Base-by-base conservation (phyloP, 1,140 invertebrate genomes). In the Oncopodura yosiiana region DNA sequence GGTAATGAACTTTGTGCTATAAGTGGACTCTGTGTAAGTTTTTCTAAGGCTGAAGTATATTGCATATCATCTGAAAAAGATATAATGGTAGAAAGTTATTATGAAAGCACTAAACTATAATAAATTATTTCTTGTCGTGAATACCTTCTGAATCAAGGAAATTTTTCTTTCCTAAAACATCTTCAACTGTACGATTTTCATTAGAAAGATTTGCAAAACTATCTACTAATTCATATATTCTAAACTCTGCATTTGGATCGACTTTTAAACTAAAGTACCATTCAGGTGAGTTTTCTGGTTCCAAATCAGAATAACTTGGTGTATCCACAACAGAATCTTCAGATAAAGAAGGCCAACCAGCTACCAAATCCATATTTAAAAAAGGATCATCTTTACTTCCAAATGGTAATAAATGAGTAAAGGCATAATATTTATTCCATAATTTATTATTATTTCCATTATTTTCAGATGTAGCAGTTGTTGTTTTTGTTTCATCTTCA, bases 271-370 rank as follows among this genome's bases (percentile, higher is more conserved):
- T 24, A 45, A 62, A 62, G 21, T 53, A 63, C 44, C 92, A 95
- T 56, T 81, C 76, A 0, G 85, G 83, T 23, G 93, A 90, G 64
- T 84, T 78, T 23, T 83, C 71, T 9, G 92, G 88, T 66, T 92
- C 81, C 63, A 96, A 81, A 72, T 94, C 87, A 34, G 83, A 85
- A 68, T 89, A 88, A 51, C 78, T 80, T 67, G 88, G 82, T 60
- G 82, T 87, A 66, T 96, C 93, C 1, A 92, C 81, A 26, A 94
- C 81, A 27, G 87, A 78, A 69, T 86, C 83, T 68, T 94, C 91
- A 3, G 81, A 79, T 42, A 95, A 73, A 68, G 81, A 76, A 2
- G 83, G 83, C 93, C 93, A 97, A 8, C 83, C 85, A n/a, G 85
- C 81, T 66, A 82, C 84, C 3, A 95, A 69, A 56, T 83, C 74